A percentile compares a stretch with the other conserved stretches of the same genome.
phyloP scores from a whole-genome alignment of 2,113 vertebrate species.

The Cercocebus atys region DNA sequence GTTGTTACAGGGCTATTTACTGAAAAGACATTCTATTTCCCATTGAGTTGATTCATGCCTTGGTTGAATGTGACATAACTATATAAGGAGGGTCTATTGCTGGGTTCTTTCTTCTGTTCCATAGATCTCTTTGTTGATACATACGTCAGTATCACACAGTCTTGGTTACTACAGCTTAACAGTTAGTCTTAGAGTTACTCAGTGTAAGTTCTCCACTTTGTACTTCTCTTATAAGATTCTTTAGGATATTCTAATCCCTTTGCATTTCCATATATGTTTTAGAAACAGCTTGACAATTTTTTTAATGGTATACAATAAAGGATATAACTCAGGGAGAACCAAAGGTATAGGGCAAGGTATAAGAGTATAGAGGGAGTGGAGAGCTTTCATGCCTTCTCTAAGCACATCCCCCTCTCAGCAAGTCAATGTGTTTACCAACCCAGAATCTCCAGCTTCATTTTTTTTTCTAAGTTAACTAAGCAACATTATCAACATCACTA shows the following conservation, averaged over 20 bases:
- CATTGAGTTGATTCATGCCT: neutral
- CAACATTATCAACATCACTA: neutral
- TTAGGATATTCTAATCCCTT: neutral
- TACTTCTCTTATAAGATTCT: neutral
- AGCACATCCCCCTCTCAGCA: neutral
- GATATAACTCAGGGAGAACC: neutral
- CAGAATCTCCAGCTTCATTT: neutral
- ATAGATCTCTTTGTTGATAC: neutral
- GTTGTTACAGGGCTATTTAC: neutral
- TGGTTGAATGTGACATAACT: neutral
- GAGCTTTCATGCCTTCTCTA: neutral
- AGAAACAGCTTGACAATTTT: neutral
- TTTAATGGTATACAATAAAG: neutral
- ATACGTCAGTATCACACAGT: neutral
- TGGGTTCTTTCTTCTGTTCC: neutral
- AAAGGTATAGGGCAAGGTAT: neutral
- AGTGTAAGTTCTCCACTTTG: neutral
- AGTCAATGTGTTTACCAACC: neutral
- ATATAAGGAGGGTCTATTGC: neutral
- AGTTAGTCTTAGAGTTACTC: neutral
- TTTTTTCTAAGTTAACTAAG: neutral
- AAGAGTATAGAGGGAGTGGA: accelerated
- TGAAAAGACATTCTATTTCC: neutral
- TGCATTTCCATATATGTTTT: neutral
- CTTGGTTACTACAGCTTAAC: neutral